Evolutionary conservation across 2,797 vertebrate genomes (phyloP), one percentile per base, ranked within the genome.

Genomic region (Acanthurus tractus): DNA sequence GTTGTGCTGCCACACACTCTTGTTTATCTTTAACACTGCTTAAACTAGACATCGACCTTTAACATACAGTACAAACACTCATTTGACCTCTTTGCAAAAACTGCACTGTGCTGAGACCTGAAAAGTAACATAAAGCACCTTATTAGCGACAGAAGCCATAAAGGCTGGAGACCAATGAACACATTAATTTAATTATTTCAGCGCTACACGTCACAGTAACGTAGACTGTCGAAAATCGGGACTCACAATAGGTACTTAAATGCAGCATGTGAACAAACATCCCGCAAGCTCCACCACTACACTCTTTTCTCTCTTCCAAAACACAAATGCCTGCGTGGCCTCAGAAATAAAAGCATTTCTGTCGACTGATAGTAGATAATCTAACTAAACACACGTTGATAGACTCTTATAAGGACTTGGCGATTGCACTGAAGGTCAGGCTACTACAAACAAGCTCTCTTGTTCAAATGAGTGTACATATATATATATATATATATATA

Each of bases 211-310:
- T 69, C 59, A 42, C 44, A 29, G 36, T 38, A 5, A 25, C n/a
- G 5, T 0, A 0, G 54, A 50, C 0, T 0, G 0, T 12, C 1
- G 4, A 72, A 80, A 78, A 12, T n/a, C 81, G n/a, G 64, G 8
- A 23, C 48, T 82, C 8, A 11, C 1, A 23, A 2, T 0, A 20
- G 14, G 88, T 62, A 1, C 66, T 0, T 88, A 82, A 93, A 93
- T 1, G 89, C 85, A 86, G 12, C 90, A 66, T 13, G 82, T 83
- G 90, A 91, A 91, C 91, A 94, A 94, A 93, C 93, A 94, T 73
- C 82, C 74, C 74, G 53, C 38, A 25, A 70, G 70, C 69, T 81
- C 81, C 89, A 20, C 57, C 72, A 20, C 67, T 49, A 54, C 73
- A 40, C 45, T 73, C 42, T 38, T 25, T 63, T 54, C 71, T 71